Evolutionary conservation across 2,888 invertebrate genomes (phyloP).

Genomic region (Nomada goodeniana): DNA sequence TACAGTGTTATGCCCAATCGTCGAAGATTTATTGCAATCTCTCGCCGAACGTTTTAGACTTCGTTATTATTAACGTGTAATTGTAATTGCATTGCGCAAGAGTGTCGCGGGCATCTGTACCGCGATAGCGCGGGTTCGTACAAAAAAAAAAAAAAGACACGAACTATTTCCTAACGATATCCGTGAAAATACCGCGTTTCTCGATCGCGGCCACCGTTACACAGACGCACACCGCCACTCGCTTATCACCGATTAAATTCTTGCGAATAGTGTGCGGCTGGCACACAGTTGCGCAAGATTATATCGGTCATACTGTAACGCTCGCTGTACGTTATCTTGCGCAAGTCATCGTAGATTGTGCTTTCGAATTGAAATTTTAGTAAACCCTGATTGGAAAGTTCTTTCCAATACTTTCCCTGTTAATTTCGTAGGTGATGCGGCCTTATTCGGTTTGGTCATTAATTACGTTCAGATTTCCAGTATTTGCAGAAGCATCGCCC

Average conservation of each 20-base stretch:
- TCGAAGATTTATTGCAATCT: constrained; percentile 18
- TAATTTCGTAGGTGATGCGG: too few relatives aligned
- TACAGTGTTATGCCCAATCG: constrained; percentile 25
- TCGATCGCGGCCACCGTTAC: constrained; percentile 25
- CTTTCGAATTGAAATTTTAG: constrained; percentile 32
- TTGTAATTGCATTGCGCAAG: constrained; percentile 35
- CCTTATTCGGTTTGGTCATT: too few relatives aligned
- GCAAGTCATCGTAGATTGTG: constrained; percentile 48
- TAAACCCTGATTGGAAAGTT: not conserved
- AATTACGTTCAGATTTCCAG: too few relatives aligned
- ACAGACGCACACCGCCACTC: constrained; percentile 23
- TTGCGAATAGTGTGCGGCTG: constrained; percentile 46
- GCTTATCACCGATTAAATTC: constrained; percentile 68
- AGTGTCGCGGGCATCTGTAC: constrained; percentile 39
- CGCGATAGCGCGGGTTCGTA: constrained; percentile 18
- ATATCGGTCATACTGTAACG: constrained; percentile 49
- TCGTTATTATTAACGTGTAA: constrained; percentile 24
- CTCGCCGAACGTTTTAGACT: not conserved
- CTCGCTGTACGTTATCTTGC: constrained; percentile 56
- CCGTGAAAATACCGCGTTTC: constrained; percentile 48
- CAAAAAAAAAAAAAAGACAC: not conserved
- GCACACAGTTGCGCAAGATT: constrained; percentile 59
- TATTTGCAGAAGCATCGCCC: too few relatives aligned
- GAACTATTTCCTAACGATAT: constrained; percentile 44
- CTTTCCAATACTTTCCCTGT: constrained; percentile 8